These are phyloP conservation scores for Trachemys scripta DNA, from an alignment of 2,113 vertebrate species.

Conservation along the genomic window DNA sequence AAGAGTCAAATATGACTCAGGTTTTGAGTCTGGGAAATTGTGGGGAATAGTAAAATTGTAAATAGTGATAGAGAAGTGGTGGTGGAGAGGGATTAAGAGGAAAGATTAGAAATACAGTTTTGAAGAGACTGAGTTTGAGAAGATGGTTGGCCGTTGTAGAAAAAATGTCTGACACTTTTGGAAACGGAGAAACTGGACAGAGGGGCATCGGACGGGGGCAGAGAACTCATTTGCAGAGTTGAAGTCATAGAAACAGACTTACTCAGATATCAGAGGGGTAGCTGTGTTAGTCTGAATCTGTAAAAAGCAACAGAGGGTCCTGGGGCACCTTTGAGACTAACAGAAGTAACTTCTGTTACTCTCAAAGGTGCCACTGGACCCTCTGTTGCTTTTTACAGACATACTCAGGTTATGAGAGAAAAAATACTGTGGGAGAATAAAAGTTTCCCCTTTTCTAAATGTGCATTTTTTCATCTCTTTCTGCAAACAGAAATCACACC, in stretches of 20 bases:
- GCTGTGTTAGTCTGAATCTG: too few relatives aligned
- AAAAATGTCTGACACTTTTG: not conserved
- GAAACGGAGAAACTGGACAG: not conserved
- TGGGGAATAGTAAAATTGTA: not conserved
- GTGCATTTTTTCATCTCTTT: not conserved
- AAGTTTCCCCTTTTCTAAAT: not conserved
- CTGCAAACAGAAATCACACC: not conserved
- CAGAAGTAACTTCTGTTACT: too few relatives aligned
- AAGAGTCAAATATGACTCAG: not conserved
- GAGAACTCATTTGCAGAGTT: conserved; percentile 14
- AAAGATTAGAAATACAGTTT: not conserved
- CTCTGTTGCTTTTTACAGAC: not conserved
- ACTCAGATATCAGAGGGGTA: too few relatives aligned
- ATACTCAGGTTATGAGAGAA: not conserved
- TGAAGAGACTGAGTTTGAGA: not conserved
- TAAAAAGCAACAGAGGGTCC: too few relatives aligned
- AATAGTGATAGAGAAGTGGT: not conserved
- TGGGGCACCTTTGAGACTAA: too few relatives aligned
- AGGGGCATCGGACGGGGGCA: not conserved
- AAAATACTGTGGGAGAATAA: not conserved
- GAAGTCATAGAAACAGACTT: not conserved
- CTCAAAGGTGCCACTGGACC: too few relatives aligned
- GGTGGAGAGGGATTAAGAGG: not conserved
- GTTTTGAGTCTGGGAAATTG: not conserved
- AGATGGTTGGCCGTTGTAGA: not conserved